Conservation (phyloP, 2,113 vertebrate species). For the Promerops cafer region DNA sequence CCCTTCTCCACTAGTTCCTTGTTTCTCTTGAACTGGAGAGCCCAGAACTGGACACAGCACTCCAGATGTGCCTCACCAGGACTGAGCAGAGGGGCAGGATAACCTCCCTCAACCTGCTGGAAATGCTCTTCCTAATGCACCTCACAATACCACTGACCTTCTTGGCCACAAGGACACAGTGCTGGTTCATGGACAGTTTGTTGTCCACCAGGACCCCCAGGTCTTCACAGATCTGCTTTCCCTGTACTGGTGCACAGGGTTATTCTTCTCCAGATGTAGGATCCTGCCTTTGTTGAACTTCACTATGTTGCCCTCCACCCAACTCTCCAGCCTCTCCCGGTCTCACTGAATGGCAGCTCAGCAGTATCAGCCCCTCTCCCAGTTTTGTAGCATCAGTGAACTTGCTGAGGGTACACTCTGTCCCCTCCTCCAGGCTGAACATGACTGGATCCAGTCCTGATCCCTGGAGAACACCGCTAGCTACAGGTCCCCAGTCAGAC, state of each 20-base stretch:
- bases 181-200: neutral
- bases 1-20: neutral
- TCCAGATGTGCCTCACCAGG: neutral
- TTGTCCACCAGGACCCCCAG: too few species aligned
- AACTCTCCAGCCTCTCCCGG: neutral
- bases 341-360: neutral
- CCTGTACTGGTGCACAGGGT: accelerated
- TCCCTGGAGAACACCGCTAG: neutral
- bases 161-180: too few species aligned
- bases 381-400: neutral
- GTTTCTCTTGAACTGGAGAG: neutral
- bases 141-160: neutral
- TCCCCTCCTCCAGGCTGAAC: neutral
- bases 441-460: neutral
- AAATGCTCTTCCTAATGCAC: neutral
- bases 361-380: neutral
- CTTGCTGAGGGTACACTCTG: neutral
- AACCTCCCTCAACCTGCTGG: neutral
- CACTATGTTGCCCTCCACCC: too few species aligned
- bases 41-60: neutral
- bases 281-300: neutral
- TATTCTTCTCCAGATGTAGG: neutral
- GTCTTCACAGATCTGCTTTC: neutral
- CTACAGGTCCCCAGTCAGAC: neutral
- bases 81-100: neutral